Base-by-base conservation (phyloP, 2,113 vertebrate genomes). In the Istiophorus platypterus region DNA sequence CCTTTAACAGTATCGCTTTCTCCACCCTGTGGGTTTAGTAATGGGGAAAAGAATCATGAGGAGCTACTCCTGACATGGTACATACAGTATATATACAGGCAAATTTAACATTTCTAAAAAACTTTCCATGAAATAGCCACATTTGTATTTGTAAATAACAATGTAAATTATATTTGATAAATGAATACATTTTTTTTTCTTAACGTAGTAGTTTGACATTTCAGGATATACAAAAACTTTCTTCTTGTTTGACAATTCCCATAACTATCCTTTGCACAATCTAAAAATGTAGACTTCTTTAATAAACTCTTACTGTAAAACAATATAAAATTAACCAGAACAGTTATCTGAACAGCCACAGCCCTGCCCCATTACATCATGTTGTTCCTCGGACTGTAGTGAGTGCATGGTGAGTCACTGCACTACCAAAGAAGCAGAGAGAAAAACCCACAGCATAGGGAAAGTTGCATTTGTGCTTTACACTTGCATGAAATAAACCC, bases 401-500 rank as follows among this genome's bases (percentile, higher is more conserved):
- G 9, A 15, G 22, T 24, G 9, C 64, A 31, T 10, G 9, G 12
- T 81, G 64, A 84, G 41, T 62, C 63, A 61, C 13, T 2, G 8
- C 12, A 0, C 47, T 26, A 34, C 6, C 34, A 64, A 49, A 39
- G 39, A 75, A 10, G 0, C 37, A 72, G 34, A 76, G 58, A 4
- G 47, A 61, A 66, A 58, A 45, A 24, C 26, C 15, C 56, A 37
- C 18, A 45, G 26, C 26, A 45, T 34, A 31, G 17, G 7, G 57
- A 83, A 29, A 34, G 17, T 31, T 62, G 13, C 27, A 39, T 41
- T 51, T 3, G 1, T 22, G 3, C 31, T 26, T 22, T 11, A 11
- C 0, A 2, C 24, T 7, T 22, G 37, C 67, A 56, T 73, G 29
- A 66, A 88, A 83, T 12, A 68, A 80, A 52, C 54, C 5, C 2